Base-by-base conservation (phyloP, 2,888 invertebrate species). In the Fabriciana adippe region DNA sequence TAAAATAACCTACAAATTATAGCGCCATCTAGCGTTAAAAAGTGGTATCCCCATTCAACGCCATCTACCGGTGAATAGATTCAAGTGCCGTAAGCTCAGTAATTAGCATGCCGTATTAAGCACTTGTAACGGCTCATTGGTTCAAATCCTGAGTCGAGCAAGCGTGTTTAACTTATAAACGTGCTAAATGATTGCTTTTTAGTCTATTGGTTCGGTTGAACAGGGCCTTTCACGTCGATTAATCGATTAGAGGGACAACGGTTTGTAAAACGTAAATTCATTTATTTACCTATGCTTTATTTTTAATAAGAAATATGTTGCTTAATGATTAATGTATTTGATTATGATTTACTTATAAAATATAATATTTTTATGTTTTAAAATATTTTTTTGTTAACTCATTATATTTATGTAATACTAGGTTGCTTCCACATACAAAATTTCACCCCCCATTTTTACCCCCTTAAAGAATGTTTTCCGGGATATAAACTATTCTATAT, bases 101-200 rank as follows among this genome's bases (percentile, higher is more conserved):
- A 72, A 74, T 75, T 73, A 74, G 74, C 69, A 72, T 74, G 75
- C 72, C 66, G 64, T 72, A 72, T 74, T 75, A 71, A 72, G 53
- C 71, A 71, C 71, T 70, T 64, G 69, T 73, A 72, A 73, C 74
- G 72, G 75, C 69, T 73, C 74, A 75, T 68, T 75, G 75, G 75
- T 75, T 75, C 73, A 68, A 73, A 68, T 75, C 75, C 75, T 72
- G 75, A 65, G 70, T 70, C 67, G 68, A 66, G 69, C 72, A 73
- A 67, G 71, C 75, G 73, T 75, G 70, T 68, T 69, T 70, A 72
- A 71, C 71, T 73, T 75, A 72, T 72, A 71, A 66, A 72, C 75
- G 70, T 73, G 74, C 71, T 72, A 72, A 74, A 74, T 70, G 72
- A 73, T 72, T 70, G 73, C 71, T 71, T 73, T 75, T 73, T 72